Conservation (phyloP, 2,113 vertebrate genomes). For the Neopipo cinnamomea region DNA sequence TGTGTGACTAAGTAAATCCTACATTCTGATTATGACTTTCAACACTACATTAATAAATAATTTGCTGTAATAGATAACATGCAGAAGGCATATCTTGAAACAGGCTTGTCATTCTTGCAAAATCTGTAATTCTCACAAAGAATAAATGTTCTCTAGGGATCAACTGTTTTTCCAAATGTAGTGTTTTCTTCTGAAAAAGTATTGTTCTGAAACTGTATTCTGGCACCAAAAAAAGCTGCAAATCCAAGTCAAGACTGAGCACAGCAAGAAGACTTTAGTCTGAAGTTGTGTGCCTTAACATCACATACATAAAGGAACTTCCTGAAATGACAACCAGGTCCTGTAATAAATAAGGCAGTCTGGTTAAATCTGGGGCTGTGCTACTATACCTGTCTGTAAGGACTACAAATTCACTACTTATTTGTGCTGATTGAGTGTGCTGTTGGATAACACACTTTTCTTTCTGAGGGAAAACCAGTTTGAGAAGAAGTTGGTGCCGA, state of each 20-base stretch:
- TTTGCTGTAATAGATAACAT: not conserved
- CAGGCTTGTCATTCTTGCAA: not conserved
- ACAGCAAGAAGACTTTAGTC: not conserved
- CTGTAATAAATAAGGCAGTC: not conserved
- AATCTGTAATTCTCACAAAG: not conserved
- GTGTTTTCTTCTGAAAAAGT: not conserved
- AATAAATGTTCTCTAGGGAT: not conserved
- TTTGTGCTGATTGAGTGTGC: not conserved
- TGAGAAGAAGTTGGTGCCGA: not conserved
- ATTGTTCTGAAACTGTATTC: not conserved
- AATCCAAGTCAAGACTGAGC: not conserved
- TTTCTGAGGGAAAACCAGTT: not conserved
- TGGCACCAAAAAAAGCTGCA: not conserved
- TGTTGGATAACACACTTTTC: not conserved
- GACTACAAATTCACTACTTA: not conserved
- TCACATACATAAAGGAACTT: not conserved
- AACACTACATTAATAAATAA: not conserved
- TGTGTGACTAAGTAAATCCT: not conserved
- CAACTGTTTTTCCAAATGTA: not conserved
- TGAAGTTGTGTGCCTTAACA: not conserved
- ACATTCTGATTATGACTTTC: not conserved
- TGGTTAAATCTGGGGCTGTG: not conserved
- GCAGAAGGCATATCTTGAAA: not conserved
- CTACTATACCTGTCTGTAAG: not conserved
- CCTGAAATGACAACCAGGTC: not conserved